Evolutionary conservation across 2,113 vertebrate species (phyloP), one percentile per base, ranked within the genome.

Genomic region (Opisthocomus hoazin): DNA sequence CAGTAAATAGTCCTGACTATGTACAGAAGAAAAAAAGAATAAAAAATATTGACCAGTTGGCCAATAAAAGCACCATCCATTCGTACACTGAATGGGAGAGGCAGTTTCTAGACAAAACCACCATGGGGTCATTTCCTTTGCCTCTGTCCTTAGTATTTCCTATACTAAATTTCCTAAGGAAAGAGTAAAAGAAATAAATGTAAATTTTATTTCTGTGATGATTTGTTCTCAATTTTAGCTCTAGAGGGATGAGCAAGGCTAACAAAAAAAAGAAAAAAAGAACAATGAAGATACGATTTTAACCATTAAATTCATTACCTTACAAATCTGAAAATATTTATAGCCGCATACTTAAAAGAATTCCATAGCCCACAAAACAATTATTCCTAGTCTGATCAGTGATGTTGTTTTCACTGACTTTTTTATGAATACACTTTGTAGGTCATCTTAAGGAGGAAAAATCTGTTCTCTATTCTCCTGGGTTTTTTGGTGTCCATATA

Each of bases 301-400:
- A 65, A 37, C 5, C 9, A 19, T 43, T 48, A 32, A 32, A 84
- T 36, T 61, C 12, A 39, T 27, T 66, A 20, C 0, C 7, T 58
- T 41, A 54, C 13, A 30, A 50, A 74, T 57, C 36, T 51, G 14
- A 73, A 85, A 89, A 63, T 51, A 80, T 58, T 84, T 50, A 57
- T 24, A 53, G 8, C 1, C 7, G 23, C 37, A 53, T 15, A 53
- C 7, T 30, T 43, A 4, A 45, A 83, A 71, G 5, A 76, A 39
- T 39, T 39, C 48, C 9, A 66, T 50, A 30, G 29, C 1, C 5
- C 13, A 39, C 17, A 48, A 51, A 65, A 34, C 7, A 56, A 16
- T 26, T 3, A 2, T 69, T 2, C 17, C 7, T 37, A 39, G 5
- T 53, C 22, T 2, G 0, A 77, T 64, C 41, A 84, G 6, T 68